Evolutionary conservation across 2,113 vertebrate genomes (phyloP).

Genomic region (Meleagris gallopavo): DNA sequence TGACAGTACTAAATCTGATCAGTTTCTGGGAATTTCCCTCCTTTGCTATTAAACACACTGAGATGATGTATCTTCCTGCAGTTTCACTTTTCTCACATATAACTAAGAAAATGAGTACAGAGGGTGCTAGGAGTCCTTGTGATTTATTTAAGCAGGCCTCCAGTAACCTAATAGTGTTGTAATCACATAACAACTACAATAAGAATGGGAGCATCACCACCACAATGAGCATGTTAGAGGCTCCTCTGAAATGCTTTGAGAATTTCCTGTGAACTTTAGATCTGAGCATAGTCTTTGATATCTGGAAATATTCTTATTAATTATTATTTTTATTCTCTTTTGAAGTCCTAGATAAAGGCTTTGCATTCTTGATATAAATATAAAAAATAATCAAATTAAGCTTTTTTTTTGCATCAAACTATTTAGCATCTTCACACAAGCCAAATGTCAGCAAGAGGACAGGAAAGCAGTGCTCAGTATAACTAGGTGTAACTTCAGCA

Average conservation of each 20-base stretch:
- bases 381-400: not conserved
- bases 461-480: not conserved
- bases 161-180: accelerated
- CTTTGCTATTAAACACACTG: not conserved
- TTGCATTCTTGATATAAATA: not conserved
- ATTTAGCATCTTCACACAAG: not conserved
- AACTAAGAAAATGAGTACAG: not conserved
- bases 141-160: not conserved
- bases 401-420: not conserved
- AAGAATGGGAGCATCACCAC: not conserved
- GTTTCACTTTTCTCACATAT: not conserved
- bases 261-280: not conserved
- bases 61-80: not conserved
- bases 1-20: not conserved
- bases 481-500: not conserved
- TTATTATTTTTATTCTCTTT: not conserved
- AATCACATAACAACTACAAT: not conserved
- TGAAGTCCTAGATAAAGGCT: not conserved
- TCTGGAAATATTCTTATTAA: not conserved
- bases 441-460: not conserved
- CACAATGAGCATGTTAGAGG: not conserved
- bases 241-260: not conserved
- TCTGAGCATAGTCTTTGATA: no score
- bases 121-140: not conserved
- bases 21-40: not conserved